Conservation (phyloP, 2,797 vertebrate genomes). For the Phataginus tricuspis region DNA sequence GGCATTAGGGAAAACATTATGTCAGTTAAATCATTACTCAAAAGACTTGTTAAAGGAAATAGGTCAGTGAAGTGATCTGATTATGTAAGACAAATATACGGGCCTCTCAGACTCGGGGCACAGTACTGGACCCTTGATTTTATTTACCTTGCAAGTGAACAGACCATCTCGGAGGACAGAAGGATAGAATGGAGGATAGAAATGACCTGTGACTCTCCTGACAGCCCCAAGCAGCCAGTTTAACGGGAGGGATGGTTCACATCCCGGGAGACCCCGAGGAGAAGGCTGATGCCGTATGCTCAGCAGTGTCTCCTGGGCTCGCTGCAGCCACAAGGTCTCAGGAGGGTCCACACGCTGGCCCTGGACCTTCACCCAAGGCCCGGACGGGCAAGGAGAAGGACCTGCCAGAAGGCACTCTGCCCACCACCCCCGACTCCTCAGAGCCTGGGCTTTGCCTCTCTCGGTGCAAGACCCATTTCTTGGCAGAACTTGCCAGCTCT, state of each 20-base stretch:
- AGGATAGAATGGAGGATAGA: neutral
- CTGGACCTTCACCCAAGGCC: neutral
- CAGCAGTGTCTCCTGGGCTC: neutral
- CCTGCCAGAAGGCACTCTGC: accelerated
- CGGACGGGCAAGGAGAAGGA: too few species aligned
- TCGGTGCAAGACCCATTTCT: neutral
- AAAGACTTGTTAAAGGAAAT: neutral
- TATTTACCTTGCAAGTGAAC: neutral
- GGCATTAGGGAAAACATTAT: neutral
- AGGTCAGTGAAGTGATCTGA: accelerated
- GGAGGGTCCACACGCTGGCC: accelerated
- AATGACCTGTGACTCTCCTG: accelerated
- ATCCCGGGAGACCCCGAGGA: accelerated
- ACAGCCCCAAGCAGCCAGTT: too few species aligned
- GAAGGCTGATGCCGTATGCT: accelerated
- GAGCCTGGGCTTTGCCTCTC: neutral
- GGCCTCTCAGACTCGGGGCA: neutral
- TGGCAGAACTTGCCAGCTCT: neutral
- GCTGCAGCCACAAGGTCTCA: accelerated
- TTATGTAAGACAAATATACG: accelerated
- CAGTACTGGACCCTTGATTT: accelerated
- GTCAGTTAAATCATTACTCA: neutral
- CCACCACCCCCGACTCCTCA: neutral
- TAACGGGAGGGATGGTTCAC: accelerated
- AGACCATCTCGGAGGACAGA: neutral